A percentile compares a stretch with the other conserved stretches of the same genome.
Evolutionary conservation across 2,113 vertebrate species (phyloP).

Genomic region (Mystacornis crossleyi): DNA sequence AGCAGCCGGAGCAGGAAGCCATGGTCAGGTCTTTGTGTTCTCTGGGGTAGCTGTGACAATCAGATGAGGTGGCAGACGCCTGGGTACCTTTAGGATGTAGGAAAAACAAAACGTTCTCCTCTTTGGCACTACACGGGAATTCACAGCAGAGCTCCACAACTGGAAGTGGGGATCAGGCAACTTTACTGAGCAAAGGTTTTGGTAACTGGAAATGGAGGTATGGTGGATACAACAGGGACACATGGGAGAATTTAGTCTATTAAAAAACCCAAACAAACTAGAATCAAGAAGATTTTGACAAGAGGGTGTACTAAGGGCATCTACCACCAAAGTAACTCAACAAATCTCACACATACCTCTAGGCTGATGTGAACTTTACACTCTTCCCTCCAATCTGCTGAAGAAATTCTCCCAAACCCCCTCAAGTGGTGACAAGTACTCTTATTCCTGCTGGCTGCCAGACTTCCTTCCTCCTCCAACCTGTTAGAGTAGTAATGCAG

Average conservation of each 20-base stretch:
- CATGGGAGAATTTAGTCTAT: background rate
- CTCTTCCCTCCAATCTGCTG: slow-evolving; percentile 7
- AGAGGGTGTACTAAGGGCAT: background rate
- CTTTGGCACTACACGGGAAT: background rate
- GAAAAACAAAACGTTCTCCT: background rate
- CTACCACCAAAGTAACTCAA: background rate
- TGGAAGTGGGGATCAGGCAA: background rate
- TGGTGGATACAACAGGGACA: background rate
- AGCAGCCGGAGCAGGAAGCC: background rate
- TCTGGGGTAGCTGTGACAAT: background rate
- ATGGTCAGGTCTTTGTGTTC: background rate
- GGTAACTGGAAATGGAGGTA: background rate
- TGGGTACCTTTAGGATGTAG: background rate
- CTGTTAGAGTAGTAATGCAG: background rate
- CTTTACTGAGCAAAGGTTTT: background rate
- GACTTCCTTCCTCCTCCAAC: slow-evolving; percentile 9
- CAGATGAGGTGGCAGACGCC: background rate
- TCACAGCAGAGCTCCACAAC: background rate
- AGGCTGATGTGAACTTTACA: slow-evolving; percentile 47
- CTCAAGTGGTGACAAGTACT: slow-evolving; percentile 50
- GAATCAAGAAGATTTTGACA: slow-evolving; percentile 8
- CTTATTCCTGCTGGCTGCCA: slow-evolving; percentile 22
- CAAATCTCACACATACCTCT: slow-evolving; percentile 23
- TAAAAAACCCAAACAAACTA: background rate
- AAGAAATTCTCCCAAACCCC: slow-evolving; percentile 44